Evolutionary conservation across 2,888 invertebrate species (phyloP), one percentile per base, ranked within the genome.

Genomic region (Omphaloscelis lunosa): DNA sequence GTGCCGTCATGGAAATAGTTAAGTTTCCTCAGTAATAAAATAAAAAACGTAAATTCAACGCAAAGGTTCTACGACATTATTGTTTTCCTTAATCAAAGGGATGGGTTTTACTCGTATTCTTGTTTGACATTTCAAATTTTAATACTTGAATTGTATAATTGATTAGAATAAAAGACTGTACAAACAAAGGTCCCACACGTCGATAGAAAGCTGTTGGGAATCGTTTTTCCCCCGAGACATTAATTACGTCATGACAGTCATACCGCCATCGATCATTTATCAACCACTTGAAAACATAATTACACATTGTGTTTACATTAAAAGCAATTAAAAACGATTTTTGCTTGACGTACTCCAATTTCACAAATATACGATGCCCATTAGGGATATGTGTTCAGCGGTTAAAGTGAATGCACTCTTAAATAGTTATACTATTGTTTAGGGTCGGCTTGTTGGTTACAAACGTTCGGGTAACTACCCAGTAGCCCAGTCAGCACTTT

Each of bases 281-380:
- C 89, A 89, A 90, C 88, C 91, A 92, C 86, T 88, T 75, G 83
- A 85, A 63, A 72, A 66, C 83, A 75, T 85, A 88, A 90, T 90
- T 88, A 89, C 82, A 86, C 88, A 85, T 89, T 82, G 84, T 94
- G 91, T 95, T 94, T 94, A 90, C 89, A 89, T 85, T 88, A 90
- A 89, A 90, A 82, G 87, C 89, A 91, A 94, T 94, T 94, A 94
- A 92, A 91, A 89, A 88, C 85, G 83, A 91, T 93, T 94, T 91
- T 83, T 90, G 87, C 85, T 88, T 83, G 80, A 80, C 82, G 77
- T 84, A 69, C 73, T 84, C 86, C 73, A 77, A 85, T 89, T 86
- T 84, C 88, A 86, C 76, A 80, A 83, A 79, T 83, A 83, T 66
- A 75, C 59, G 61, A 66, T 62, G 53, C 2, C 74, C 61, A 72